phyloP scores from a whole-genome alignment of 2,113 vertebrate genomes.

The Melospiza georgiana region DNA sequence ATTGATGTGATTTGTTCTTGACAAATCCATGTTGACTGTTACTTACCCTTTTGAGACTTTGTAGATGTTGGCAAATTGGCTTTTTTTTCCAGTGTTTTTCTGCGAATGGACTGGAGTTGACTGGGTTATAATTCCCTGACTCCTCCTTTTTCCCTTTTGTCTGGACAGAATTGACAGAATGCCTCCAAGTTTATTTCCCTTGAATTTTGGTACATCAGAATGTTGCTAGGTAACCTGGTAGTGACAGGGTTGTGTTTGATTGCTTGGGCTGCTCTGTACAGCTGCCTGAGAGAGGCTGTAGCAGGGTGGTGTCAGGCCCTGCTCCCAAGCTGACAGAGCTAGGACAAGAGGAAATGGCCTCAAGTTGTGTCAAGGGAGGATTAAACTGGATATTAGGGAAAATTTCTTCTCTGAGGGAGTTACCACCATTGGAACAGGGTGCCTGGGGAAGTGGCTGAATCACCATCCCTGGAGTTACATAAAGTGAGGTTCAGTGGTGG shows the following conservation, averaged over 20 bases:
- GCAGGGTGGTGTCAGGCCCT: fast-evolving
- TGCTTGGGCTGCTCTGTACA: not conserved
- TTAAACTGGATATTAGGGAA: not conserved
- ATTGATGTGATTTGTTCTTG: not conserved
- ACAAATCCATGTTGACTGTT: not conserved
- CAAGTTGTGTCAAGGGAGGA: not conserved
- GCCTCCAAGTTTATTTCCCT: not conserved
- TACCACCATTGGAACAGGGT: not conserved
- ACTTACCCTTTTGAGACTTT: not conserved
- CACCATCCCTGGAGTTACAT: not conserved
- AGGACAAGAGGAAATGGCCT: fast-evolving
- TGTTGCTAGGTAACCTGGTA: not conserved
- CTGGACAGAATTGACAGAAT: not conserved
- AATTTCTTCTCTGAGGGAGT: not conserved
- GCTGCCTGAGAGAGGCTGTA: not conserved
- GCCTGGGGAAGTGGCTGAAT: not conserved
- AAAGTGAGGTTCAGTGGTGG: not conserved
- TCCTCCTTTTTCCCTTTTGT: not conserved
- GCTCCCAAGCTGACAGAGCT: not conserved
- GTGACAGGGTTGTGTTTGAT: not conserved
- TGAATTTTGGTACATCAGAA: not conserved
- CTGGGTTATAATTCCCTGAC: not conserved
- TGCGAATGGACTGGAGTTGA: not conserved
- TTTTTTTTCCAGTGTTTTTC: not conserved
- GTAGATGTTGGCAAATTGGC: not conserved